Percentiles rank a stretch among this genome's conserved stretches.
Evolutionary conservation across 1,140 invertebrate genomes (phyloP).

Genomic region (Hyles euphorbiae): DNA sequence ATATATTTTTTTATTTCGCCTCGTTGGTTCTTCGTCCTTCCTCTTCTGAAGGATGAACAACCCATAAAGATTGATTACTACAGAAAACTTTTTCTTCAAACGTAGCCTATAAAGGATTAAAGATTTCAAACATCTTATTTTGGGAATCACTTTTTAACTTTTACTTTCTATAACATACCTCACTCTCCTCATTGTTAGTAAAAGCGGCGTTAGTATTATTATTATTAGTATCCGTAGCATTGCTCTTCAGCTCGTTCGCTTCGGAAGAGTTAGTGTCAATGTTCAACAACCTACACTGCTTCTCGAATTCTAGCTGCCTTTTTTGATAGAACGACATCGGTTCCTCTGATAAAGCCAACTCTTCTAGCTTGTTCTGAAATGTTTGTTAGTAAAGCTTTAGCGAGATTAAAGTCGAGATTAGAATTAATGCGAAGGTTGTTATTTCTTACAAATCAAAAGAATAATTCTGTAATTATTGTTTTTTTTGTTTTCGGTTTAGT

Average conservation of each 20-base stretch:
- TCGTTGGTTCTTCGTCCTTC: too few species aligned
- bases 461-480: too few species aligned
- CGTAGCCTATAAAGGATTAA: too few species aligned
- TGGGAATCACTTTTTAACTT: too few species aligned
- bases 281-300: constrained; percentile 61
- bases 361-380: constrained; percentile 62
- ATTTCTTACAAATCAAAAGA: background rate
- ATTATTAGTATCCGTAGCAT: constrained; percentile 44
- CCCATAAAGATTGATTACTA: too few species aligned
- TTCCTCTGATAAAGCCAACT: constrained; percentile 50
- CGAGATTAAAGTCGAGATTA: too few species aligned
- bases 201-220: constrained; percentile 48
- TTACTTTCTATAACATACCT: constrained; percentile 41
- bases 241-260: constrained; percentile 48
- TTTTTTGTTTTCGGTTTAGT: too few species aligned
- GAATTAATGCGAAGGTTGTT: background rate
- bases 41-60: too few species aligned
- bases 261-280: constrained; percentile 59
- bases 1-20: too few species aligned
- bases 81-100: too few species aligned
- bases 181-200: constrained; percentile 47
- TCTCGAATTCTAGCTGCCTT: constrained; percentile 59
- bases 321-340: constrained; percentile 62
- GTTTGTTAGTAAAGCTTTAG: constrained; percentile 24
- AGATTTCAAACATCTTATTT: background rate